These are phyloP conservation scores for Tetramorium bicarinatum DNA, from an alignment of 2,888 invertebrate genomes.

Conservation along the genomic window DNA sequence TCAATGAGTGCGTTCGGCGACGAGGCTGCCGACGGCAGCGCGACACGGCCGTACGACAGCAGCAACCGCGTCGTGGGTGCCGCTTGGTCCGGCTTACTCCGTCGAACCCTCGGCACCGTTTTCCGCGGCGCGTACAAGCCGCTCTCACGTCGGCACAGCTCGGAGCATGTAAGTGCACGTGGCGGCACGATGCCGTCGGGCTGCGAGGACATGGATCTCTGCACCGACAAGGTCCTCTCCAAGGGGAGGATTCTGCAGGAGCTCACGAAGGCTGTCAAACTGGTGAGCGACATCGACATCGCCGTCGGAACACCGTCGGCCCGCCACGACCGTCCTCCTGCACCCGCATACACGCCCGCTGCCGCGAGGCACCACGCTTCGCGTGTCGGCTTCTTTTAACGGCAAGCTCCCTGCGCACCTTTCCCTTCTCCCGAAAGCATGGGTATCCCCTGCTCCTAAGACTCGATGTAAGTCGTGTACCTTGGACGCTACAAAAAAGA, in stretches of 20 bases:
- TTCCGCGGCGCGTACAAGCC: constrained; percentile 38
- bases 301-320: constrained; percentile 34
- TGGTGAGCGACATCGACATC: constrained; percentile 81
- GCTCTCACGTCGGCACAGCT: constrained; percentile 54
- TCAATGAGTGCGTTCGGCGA: constrained; percentile 79
- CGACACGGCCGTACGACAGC: constrained; percentile 66
- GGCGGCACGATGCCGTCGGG: constrained; percentile 79
- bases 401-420: neutral
- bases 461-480: neutral
- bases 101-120: constrained; percentile 40
- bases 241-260: constrained; percentile 85
- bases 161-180: constrained; percentile 77
- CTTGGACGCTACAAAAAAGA: neutral
- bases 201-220: constrained; percentile 83
- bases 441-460: neutral
- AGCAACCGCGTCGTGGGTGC: constrained; percentile 17
- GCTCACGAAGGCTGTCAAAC: constrained; percentile 85
- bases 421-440: neutral
- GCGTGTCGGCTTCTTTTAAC: no score
- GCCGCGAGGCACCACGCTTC: neutral
- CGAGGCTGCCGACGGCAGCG: constrained; percentile 70
- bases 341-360: constrained; percentile 8
- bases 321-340: constrained; percentile 62
- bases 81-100: constrained; percentile 34
- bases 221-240: constrained; percentile 85